These are phyloP conservation scores for Pseudomyrmex dendroicus DNA, from an alignment of 1,140 invertebrate genomes.

Conservation along the genomic window DNA sequence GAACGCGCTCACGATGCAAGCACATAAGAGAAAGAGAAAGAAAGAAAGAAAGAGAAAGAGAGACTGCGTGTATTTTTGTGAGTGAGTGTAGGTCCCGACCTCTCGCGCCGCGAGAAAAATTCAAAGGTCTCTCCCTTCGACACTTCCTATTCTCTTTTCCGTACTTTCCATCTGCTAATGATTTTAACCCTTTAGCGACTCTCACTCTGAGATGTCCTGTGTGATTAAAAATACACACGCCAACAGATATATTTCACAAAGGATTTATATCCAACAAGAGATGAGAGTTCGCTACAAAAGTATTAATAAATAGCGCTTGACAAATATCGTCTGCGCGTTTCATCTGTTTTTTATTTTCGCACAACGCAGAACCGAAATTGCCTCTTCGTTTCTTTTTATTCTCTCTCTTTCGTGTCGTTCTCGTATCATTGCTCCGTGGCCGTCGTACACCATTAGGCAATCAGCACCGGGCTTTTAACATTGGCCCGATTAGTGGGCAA, in stretches of 20 bases:
- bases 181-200: not conserved
- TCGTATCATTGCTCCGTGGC: conserved; percentile 21
- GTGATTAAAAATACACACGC: too few species aligned
- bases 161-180: not conserved
- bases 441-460: conserved; percentile 74
- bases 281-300: too few species aligned
- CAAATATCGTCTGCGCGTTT: too few species aligned
- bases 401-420: conserved; percentile 5
- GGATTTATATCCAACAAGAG: too few species aligned
- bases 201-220: too few species aligned
- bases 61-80: not conserved
- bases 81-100: not conserved
- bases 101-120: not conserved
- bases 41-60: conserved; percentile 42
- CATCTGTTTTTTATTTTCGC: too few species aligned
- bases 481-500: conserved; percentile 82
- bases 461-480: conserved; percentile 74
- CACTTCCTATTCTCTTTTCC: not conserved
- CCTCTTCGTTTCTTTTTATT: not conserved
- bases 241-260: too few species aligned
- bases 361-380: conserved; percentile 30
- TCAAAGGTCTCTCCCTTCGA: not conserved
- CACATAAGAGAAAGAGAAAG: conserved; percentile 36
- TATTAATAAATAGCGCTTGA: too few species aligned
- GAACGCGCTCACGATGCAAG: conserved; percentile 63